Evolutionary conservation across 2,113 vertebrate genomes (phyloP).

Genomic region (Spheniscus mendiculus): DNA sequence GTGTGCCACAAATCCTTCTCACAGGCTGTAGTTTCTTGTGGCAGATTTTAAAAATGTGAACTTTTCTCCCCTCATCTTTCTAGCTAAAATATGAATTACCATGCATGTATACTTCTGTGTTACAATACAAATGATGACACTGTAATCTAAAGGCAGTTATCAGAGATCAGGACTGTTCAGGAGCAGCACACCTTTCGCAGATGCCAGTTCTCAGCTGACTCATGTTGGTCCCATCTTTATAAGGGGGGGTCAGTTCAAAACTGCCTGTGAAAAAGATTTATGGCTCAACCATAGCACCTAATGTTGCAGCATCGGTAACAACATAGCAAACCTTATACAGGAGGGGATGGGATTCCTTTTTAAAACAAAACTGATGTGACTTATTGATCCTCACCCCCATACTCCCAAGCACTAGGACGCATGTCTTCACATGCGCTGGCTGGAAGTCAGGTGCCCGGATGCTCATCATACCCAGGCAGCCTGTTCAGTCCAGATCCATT

Average conservation of each 20-base stretch:
- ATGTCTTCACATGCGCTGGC: not conserved
- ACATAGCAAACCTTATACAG: not conserved
- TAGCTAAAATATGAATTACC: not conserved
- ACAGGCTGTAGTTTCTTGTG: not conserved
- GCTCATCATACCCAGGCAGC: rapidly evolving
- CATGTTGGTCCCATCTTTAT: not conserved
- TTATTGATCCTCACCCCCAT: too few species aligned
- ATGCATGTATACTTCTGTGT: not conserved
- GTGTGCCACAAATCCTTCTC: not conserved
- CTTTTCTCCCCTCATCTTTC: not conserved
- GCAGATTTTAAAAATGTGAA: not conserved
- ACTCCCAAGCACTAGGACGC: rapidly evolving
- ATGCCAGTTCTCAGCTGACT: not conserved
- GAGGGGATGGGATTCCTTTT: not conserved
- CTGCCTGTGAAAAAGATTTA: not conserved
- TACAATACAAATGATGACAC: not conserved
- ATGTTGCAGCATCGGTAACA: not conserved
- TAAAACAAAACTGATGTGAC: not conserved
- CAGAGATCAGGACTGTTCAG: not conserved
- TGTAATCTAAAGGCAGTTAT: not conserved
- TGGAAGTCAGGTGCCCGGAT: not conserved
- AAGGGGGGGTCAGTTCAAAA: not conserved
- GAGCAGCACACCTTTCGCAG: not conserved
- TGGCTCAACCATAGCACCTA: not conserved
- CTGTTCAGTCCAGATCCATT: not conserved